Percentiles rank a stretch among this genome's conserved stretches.
Evolutionary conservation across 2,888 invertebrate species (phyloP).

Genomic region (Trichopoda pennipes): DNA sequence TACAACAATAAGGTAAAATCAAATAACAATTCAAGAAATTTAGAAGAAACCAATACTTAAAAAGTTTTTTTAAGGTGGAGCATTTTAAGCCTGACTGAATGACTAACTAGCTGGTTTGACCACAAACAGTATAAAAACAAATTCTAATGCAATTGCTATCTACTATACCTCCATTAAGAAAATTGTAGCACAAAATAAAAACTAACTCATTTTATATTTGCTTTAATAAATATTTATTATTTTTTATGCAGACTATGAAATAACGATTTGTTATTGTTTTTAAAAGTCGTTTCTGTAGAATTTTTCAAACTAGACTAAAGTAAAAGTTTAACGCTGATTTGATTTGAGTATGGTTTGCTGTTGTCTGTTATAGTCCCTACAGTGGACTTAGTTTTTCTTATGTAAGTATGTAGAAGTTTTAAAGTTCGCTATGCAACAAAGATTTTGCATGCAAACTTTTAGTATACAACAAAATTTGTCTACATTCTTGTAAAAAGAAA

Average conservation of each 20-base stretch:
- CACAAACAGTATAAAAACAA: slow-evolving; percentile 35
- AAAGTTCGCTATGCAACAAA: no score
- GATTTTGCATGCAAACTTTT: no score
- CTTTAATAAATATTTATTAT: slow-evolving; percentile 13
- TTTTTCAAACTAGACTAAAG: slow-evolving; percentile 38
- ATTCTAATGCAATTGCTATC: slow-evolving; percentile 22
- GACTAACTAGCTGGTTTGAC: slow-evolving; percentile 3
- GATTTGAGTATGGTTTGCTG: slow-evolving; percentile 4
- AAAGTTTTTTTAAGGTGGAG: slow-evolving; percentile 64
- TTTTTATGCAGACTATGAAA: not conserved
- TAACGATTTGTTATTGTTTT: not conserved
- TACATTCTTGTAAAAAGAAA: no score
- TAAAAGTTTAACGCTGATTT: slow-evolving; percentile 33
- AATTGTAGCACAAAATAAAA: slow-evolving; percentile 13
- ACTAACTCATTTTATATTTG: slow-evolving; percentile 27
- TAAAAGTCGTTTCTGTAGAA: not conserved
- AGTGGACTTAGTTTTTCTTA: no score
- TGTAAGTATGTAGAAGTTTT: no score
- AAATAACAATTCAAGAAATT: slow-evolving; percentile 39
- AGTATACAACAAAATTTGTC: no score
- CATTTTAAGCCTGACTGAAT: slow-evolving; percentile 37
- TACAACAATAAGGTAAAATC: slow-evolving; percentile 13
- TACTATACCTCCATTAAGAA: not conserved
- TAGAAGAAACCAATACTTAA: slow-evolving; percentile 40
- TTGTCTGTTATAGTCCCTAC: not conserved